Conservation (phyloP, 2,888 invertebrate species). For the Calephelis perditalis region DNA sequence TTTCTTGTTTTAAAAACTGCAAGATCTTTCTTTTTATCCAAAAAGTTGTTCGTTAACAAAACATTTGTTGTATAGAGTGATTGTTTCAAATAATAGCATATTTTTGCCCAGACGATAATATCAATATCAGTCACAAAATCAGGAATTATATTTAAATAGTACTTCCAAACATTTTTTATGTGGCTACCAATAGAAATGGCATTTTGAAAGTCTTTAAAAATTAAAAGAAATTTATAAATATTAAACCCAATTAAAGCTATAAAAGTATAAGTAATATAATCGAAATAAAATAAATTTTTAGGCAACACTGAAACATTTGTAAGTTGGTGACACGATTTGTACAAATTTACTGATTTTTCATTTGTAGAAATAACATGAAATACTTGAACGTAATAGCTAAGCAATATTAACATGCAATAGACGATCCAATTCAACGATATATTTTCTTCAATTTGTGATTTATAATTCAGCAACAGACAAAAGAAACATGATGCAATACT, state of each 20-base stretch:
- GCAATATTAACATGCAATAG: neutral
- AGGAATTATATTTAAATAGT: neutral
- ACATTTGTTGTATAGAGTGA: neutral
- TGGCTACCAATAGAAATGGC: neutral
- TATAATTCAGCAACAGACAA: neutral
- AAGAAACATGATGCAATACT: neutral
- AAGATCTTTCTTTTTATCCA: neutral
- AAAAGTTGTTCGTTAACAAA: neutral
- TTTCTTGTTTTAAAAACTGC: neutral
- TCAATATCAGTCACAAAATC: neutral
- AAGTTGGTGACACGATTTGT: neutral
- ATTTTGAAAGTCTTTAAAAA: neutral
- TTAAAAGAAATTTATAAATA: neutral
- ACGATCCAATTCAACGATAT: conserved; percentile 13
- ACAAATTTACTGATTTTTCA: neutral
- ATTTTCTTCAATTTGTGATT: neutral
- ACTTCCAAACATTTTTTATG: neutral
- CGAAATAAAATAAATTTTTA: neutral
- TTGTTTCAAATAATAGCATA: neutral
- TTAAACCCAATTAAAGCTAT: neutral
- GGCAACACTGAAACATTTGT: neutral
- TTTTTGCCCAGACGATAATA: neutral
- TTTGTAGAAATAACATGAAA: neutral
- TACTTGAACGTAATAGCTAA: conserved; percentile 1
- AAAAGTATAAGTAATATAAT: neutral